Evolutionary conservation across 2,888 invertebrate species (phyloP).

Genomic region (Diplazon laetatorius): DNA sequence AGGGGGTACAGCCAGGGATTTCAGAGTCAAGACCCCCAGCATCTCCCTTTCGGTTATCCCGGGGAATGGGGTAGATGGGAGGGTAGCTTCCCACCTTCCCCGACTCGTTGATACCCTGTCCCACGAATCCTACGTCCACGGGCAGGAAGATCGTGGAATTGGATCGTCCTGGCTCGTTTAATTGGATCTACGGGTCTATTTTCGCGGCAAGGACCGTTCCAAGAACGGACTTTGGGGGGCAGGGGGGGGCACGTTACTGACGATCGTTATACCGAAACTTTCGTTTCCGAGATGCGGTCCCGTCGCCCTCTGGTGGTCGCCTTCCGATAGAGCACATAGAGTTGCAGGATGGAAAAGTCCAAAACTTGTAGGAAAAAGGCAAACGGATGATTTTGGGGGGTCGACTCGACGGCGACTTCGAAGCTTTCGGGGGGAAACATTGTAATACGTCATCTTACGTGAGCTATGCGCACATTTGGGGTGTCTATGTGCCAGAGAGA

Average conservation of each 20-base stretch:
- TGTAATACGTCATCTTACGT: slow-evolving; percentile 48
- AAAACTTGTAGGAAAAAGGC: slow-evolving; percentile 39
- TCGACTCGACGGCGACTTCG: slow-evolving; percentile 38
- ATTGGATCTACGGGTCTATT: slow-evolving; percentile 61
- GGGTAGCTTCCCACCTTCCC: neutral
- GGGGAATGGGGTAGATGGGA: slow-evolving; percentile 1
- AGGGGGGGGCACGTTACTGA: slow-evolving; percentile 43
- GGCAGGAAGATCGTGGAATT: slow-evolving; percentile 50
- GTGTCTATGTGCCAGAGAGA: neutral
- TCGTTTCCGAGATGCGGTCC: slow-evolving; percentile 16
- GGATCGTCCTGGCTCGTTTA: slow-evolving; percentile 55
- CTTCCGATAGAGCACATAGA: slow-evolving; percentile 14
- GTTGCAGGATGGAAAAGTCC: too few relatives aligned
- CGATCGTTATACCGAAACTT: slow-evolving; percentile 56
- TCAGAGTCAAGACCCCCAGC: slow-evolving; percentile 13
- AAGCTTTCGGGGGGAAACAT: slow-evolving; percentile 46
- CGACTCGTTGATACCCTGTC: slow-evolving; percentile 25
- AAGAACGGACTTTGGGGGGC: slow-evolving; percentile 50
- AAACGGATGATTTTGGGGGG: slow-evolving; percentile 44
- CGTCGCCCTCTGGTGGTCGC: slow-evolving; percentile 18
- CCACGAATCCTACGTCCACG: slow-evolving; percentile 35
- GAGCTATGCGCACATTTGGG: neutral
- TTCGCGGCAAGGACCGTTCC: slow-evolving; percentile 55
- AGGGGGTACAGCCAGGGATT: too few relatives aligned
- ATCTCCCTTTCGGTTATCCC: slow-evolving; percentile 11